These are phyloP conservation scores for Drosophila robusta DNA, from an alignment of 2,888 invertebrate genomes.

Conservation along the genomic window DNA sequence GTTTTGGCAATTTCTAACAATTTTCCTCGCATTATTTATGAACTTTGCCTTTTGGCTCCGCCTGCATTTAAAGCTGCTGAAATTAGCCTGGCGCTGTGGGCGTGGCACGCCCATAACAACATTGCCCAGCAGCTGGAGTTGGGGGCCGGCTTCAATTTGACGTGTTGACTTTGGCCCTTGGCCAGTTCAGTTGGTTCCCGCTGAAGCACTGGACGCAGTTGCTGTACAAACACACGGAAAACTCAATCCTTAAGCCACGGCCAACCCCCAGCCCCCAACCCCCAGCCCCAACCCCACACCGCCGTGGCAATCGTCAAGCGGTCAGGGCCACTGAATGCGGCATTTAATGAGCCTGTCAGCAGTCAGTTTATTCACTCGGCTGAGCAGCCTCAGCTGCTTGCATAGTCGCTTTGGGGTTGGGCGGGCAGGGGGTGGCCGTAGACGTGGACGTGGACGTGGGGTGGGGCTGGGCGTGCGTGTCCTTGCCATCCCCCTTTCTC, in stretches of 20 bases:
- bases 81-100: conserved; percentile 58
- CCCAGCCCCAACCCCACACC: neutral
- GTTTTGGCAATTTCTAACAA: conserved; percentile 84
- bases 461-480: conserved; percentile 21
- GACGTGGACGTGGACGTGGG: neutral
- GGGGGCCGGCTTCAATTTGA: conserved; percentile 44
- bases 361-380: conserved; percentile 62
- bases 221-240: conserved; percentile 30
- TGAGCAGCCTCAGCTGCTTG: conserved; percentile 39
- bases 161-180: conserved; percentile 72
- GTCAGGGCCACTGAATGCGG: conserved; percentile 58
- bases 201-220: conserved; percentile 19
- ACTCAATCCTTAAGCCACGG: conserved; percentile 2
- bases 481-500: conserved; percentile 18
- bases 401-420: neutral
- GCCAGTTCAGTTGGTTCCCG: conserved; percentile 36
- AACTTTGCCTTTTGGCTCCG: conserved; percentile 21
- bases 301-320: conserved; percentile 12
- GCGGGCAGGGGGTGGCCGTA: conserved; percentile 1
- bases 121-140: no score
- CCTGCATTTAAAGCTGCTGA: conserved; percentile 46
- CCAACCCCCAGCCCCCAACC: neutral
- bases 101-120: conserved; percentile 27
- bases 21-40: conserved; percentile 82
- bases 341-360: conserved; percentile 80